Evolutionary conservation across 1,140 invertebrate species (phyloP).

Genomic region (Atta cephalotes): DNA sequence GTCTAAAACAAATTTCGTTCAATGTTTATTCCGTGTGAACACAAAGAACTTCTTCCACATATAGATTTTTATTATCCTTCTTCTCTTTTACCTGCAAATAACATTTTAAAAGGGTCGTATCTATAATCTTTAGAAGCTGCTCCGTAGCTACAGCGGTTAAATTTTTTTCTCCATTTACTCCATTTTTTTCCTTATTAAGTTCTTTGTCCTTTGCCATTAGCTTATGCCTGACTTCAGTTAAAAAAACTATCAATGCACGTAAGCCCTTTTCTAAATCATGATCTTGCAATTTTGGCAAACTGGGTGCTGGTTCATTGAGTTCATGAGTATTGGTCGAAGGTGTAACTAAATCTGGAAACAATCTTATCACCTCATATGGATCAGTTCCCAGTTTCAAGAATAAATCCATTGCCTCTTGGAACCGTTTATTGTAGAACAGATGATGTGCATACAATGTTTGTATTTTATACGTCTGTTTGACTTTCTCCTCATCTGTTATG

Average conservation of each 20-base stretch:
- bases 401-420: slow-evolving; percentile 95
- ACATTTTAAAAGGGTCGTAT: slow-evolving; percentile 98
- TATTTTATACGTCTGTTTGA: slow-evolving; percentile 94
- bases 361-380: slow-evolving; percentile 96
- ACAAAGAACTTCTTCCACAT: background rate
- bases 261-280: slow-evolving; percentile 95
- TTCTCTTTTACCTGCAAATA: slow-evolving; percentile 95
- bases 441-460: slow-evolving; percentile 96
- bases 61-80: slow-evolving; percentile 63
- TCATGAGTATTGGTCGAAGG: slow-evolving; percentile 88
- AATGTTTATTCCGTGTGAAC: background rate
- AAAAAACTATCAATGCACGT: slow-evolving; percentile 95
- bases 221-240: slow-evolving; percentile 91
- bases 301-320: slow-evolving; percentile 79
- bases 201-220: slow-evolving; percentile 85
- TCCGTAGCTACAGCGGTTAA: slow-evolving; percentile 84
- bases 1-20: slow-evolving; percentile 88
- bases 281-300: slow-evolving; percentile 90
- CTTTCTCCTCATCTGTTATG: slow-evolving; percentile 93
- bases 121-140: slow-evolving; percentile 96
- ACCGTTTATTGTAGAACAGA: slow-evolving; percentile 95
- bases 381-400: slow-evolving; percentile 96
- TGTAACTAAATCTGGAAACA: slow-evolving; percentile 96
- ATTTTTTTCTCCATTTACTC: slow-evolving; percentile 78
- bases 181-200: slow-evolving; percentile 84